Evolutionary conservation across 2,113 vertebrate genomes (phyloP), one percentile per base, ranked within the genome.

Genomic region (Peromyscus californicus): DNA sequence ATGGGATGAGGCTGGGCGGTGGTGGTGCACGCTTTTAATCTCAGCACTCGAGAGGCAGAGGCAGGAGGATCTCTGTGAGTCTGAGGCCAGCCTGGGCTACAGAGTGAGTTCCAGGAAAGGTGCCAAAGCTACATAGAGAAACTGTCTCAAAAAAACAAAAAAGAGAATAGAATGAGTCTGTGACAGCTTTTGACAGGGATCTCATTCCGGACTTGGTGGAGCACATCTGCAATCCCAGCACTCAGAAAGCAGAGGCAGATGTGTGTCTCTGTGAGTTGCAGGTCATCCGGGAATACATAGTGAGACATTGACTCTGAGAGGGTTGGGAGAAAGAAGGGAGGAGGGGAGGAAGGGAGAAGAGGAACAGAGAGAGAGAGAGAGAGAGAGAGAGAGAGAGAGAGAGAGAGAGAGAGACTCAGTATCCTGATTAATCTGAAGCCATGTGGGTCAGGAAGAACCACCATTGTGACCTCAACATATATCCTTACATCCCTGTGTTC

Each of bases 241-340:
- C 4, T 65, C 26, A 65, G 59, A 65, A 45, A 8, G 39, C 26
- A 31, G 80, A 63, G 33, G 19, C 51, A 82, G 51, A 2, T 54
- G 33, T 59, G 19, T 59, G 10, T n/a, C 33, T 57, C 51, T 82
- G 33, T 57, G 51, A 82, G 54, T 13, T 59, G 39, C 6, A 85
- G 26, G 39, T 8, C 26, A 31, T 63, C 39, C 13, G 45, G 59
- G 82, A 65, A 63, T 10, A 84, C 59, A 63, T 0, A 42, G 59
- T 63, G 26, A 16, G 59, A 9, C 7, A 29, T 3, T 84, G n/a
- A 42, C 59, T 84, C 82, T 54, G 79, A 63, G 2, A 2, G 54
- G 36, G 45, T 6, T 9, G 15, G 29, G 29, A 8, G 36, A 2
- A 22, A 4, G 70, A 9, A 39, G n/a, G 2, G 2, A 15, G 5